phyloP scores from a whole-genome alignment of 2,113 vertebrate genomes.

The Epinephelus fuscoguttatus region DNA sequence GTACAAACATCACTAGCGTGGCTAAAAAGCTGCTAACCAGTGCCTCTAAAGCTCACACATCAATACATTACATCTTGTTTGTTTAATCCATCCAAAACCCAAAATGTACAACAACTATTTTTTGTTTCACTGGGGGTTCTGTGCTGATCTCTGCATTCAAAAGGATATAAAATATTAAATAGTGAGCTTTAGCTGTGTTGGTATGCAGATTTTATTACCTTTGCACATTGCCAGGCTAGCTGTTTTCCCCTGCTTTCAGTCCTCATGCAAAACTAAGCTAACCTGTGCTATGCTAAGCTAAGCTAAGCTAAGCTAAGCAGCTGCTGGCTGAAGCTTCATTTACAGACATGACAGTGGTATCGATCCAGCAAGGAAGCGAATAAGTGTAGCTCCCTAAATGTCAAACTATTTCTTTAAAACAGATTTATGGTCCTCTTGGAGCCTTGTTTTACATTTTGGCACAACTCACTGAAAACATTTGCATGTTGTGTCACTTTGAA shows the following conservation, averaged over 20 bases:
- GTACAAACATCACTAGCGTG: neutral
- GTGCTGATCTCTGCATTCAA: neutral
- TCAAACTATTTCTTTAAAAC: slow-evolving; percentile 3
- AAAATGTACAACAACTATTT: neutral
- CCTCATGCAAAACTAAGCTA: too few species aligned
- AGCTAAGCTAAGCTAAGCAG: too few species aligned
- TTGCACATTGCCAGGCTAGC: too few species aligned
- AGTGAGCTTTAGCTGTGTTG: neutral
- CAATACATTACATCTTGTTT: too few species aligned
- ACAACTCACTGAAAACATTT: slow-evolving; percentile 1
- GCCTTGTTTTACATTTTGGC: neutral
- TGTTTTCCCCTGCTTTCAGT: too few species aligned
- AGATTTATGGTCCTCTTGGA: neutral
- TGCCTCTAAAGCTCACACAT: too few species aligned
- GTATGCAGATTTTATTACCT: neutral
- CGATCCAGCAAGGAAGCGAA: neutral
- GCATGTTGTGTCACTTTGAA: slow-evolving; percentile 5
- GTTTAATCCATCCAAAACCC: too few species aligned
- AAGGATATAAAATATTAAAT: neutral
- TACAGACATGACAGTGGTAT: neutral
- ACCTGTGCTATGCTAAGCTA: too few species aligned
- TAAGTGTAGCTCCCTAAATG: neutral
- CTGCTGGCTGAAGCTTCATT: neutral
- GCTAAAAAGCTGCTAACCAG: too few species aligned
- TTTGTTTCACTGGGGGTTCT: neutral